A percentile compares a stretch with the other conserved stretches of the same genome.
These are phyloP conservation scores for Chymomyza amoena DNA, from an alignment of 2,888 invertebrate species.

Conservation along the genomic window DNA sequence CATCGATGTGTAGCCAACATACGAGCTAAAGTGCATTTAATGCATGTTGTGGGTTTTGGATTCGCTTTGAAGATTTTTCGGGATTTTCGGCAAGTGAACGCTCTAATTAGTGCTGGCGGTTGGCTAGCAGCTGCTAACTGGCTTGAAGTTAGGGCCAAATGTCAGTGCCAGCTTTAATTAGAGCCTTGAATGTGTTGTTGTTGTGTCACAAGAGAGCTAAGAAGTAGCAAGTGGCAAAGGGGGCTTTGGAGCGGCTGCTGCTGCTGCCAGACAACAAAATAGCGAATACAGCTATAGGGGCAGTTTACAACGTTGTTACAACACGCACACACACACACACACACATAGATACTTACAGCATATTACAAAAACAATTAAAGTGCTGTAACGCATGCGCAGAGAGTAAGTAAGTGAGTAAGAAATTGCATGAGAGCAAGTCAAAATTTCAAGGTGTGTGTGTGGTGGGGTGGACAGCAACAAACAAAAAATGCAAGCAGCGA, in stretches of 20 bases:
- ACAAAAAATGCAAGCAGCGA: constrained; percentile 61
- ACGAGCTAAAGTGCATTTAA: neutral
- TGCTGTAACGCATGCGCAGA: constrained; percentile 54
- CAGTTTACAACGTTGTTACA: constrained; percentile 57
- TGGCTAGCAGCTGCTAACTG: neutral
- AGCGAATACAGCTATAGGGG: neutral
- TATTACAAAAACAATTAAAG: constrained; percentile 68
- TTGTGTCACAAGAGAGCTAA: neutral
- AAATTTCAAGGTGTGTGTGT: constrained; percentile 17
- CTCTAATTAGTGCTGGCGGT: neutral
- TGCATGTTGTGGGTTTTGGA: constrained; percentile 23
- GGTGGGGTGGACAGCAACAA: constrained; percentile 24
- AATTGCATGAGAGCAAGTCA: constrained; percentile 4
- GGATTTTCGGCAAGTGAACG: neutral
- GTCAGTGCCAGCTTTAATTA: constrained; percentile 37
- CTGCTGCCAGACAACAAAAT: neutral
- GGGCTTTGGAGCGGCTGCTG: neutral
- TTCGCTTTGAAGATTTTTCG: neutral
- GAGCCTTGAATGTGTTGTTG: neutral
- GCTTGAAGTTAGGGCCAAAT: neutral
- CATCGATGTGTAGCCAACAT: neutral
- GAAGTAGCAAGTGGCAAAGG: neutral
- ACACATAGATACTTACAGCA: neutral
- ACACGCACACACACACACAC: neutral
- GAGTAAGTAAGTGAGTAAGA: constrained; percentile 2